Percentiles rank a stretch among this genome's conserved stretches.
phyloP scores from a whole-genome alignment of 1,140 invertebrate species.

The Tachypleus tridentatus region DNA sequence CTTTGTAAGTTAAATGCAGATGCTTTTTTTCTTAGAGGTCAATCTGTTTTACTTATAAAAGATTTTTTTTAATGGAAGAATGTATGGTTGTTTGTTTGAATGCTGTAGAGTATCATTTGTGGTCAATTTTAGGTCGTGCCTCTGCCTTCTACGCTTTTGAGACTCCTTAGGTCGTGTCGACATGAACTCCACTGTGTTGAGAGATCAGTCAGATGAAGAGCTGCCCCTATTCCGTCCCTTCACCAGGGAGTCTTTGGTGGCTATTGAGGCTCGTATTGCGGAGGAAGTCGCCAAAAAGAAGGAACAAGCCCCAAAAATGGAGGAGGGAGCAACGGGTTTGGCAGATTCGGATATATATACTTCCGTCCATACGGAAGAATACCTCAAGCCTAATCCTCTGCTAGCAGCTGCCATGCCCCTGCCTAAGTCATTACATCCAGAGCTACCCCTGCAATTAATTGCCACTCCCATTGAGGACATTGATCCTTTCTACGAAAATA shows the following conservation, averaged over 20 bases:
- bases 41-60: no score
- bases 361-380: slow-evolving; percentile 14
- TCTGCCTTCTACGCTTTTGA: no score
- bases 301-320: slow-evolving; percentile 65
- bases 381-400: slow-evolving; percentile 65
- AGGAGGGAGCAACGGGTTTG: slow-evolving; percentile 10
- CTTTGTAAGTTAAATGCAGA: no score
- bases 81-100: no score
- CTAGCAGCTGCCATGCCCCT: slow-evolving; percentile 82
- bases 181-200: no score
- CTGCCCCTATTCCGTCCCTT: slow-evolving; percentile 72
- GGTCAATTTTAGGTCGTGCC: no score
- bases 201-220: slow-evolving; percentile 27
- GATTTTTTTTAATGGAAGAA: no score
- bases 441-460: slow-evolving; percentile 78
- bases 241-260: slow-evolving; percentile 87
- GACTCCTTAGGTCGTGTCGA: no score
- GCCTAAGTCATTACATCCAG: slow-evolving; percentile 74
- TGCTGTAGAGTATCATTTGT: no score
- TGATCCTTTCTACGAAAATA: slow-evolving; percentile 81
- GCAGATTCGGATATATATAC: slow-evolving; percentile 15
- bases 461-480: slow-evolving; percentile 92
- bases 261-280: slow-evolving; percentile 82
- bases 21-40: no score
- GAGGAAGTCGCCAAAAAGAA: slow-evolving; percentile 90